Evolutionary conservation across 2,888 invertebrate species (phyloP).

Genomic region (Lithophane ornitopus): DNA sequence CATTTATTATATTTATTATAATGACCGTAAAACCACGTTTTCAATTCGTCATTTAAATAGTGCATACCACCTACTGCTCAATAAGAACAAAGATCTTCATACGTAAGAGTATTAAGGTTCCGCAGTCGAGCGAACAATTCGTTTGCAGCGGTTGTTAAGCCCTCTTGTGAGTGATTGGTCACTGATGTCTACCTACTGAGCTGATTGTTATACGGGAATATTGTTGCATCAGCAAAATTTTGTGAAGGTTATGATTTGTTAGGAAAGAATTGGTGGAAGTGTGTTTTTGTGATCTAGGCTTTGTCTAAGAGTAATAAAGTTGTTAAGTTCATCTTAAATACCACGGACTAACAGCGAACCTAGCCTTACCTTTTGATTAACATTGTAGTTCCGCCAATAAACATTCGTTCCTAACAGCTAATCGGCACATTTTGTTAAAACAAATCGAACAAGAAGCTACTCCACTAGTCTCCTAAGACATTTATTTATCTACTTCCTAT

Average conservation of each 20-base stretch:
- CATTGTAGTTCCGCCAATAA: neutral
- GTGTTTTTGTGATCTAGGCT: neutral
- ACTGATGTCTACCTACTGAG: slow-evolving; percentile 42
- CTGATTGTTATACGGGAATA: slow-evolving; percentile 44
- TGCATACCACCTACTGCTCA: neutral
- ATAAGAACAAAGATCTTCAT: slow-evolving; percentile 19
- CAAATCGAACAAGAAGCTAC: neutral
- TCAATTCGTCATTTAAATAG: neutral
- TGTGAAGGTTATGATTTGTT: slow-evolving; percentile 21
- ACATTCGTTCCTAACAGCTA: neutral
- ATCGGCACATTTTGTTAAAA: slow-evolving; percentile 18
- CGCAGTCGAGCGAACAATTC: slow-evolving; percentile 55
- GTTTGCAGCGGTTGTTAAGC: slow-evolving; percentile 51
- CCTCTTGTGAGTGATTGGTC: slow-evolving; percentile 60
- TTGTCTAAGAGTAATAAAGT: neutral
- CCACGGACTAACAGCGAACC: neutral
- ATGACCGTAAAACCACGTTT: neutral
- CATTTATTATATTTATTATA: neutral
- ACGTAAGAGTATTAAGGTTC: slow-evolving; percentile 23
- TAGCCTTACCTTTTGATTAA: too few relatives aligned
- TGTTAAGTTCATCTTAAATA: neutral
- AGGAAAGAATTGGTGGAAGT: neutral
- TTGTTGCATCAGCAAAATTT: slow-evolving; percentile 13
- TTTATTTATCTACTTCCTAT: slow-evolving; percentile 30
- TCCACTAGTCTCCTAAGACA: slow-evolving; percentile 9